phyloP scores from a whole-genome alignment of 2,113 vertebrate genomes.

The Fulmarus glacialis region DNA sequence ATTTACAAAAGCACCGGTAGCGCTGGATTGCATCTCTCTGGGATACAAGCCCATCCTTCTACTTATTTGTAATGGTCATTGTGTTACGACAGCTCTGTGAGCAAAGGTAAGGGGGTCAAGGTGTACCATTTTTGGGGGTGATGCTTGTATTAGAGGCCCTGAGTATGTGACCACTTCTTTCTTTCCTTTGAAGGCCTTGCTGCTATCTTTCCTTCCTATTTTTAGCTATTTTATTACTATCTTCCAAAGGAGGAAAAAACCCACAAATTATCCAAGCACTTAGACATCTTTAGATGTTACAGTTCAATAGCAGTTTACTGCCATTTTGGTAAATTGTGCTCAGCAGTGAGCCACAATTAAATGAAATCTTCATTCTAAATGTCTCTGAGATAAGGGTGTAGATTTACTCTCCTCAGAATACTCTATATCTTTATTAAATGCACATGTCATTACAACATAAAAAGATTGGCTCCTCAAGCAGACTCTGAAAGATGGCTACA shows the following conservation, averaged over 20 bases:
- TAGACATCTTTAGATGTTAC: slow-evolving; percentile 64
- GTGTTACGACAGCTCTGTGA: background rate
- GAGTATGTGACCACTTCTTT: background rate
- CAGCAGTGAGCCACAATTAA: slow-evolving; percentile 67
- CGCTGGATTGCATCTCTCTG: background rate
- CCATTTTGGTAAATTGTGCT: slow-evolving; percentile 69
- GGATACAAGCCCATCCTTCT: background rate
- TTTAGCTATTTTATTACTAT: slow-evolving; percentile 33
- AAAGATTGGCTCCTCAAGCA: slow-evolving; percentile 15
- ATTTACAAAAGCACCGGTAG: background rate
- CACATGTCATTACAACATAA: slow-evolving; percentile 42
- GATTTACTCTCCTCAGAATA: slow-evolving; percentile 45
- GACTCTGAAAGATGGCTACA: background rate
- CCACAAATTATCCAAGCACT: slow-evolving; percentile 61
- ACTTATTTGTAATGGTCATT: background rate
- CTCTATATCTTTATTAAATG: slow-evolving; percentile 59
- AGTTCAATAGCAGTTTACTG: slow-evolving; percentile 67
- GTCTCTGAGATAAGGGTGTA: slow-evolving; percentile 18
- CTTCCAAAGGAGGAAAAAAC: background rate
- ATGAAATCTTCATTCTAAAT: slow-evolving; percentile 60
- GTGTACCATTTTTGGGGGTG: background rate
- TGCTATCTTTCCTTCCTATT: background rate
- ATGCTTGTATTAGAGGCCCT: background rate
- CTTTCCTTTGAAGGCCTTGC: background rate
- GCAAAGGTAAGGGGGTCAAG: background rate